phyloP scores from a whole-genome alignment of 53 echinoderm and acorn worm species.

The Astropecten irregularis region DNA sequence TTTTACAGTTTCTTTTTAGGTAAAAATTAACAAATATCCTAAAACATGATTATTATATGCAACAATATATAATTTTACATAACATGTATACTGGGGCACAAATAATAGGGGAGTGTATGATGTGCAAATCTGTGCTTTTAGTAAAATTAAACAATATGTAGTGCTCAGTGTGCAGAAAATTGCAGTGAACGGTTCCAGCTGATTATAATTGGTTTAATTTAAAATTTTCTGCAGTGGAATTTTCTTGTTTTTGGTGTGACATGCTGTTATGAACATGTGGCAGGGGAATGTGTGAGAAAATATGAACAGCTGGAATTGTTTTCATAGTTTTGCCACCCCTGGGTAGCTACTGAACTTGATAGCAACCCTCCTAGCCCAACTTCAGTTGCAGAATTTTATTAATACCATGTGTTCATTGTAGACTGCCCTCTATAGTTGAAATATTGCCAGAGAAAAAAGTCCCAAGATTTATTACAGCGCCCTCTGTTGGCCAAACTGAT shows the following conservation, averaged over 20 bases:
- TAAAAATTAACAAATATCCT: too few species aligned
- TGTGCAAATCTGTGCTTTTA: background rate
- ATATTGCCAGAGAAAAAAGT: background rate
- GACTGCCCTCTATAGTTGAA: slow-evolving; percentile 13
- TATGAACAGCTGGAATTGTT: background rate
- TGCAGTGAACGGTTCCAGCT: background rate
- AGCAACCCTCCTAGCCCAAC: background rate
- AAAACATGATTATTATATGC: too few species aligned
- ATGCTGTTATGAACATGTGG: background rate
- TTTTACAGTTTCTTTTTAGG: too few species aligned
- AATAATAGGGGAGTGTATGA: background rate
- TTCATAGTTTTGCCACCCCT: background rate
- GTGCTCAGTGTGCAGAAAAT: too few species aligned
- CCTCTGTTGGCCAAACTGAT: background rate
- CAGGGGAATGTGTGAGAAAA: background rate
- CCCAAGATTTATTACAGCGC: background rate
- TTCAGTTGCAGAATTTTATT: background rate
- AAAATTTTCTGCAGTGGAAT: background rate
- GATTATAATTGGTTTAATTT: background rate
- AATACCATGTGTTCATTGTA: background rate
- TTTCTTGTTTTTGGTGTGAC: background rate
- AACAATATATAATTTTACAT: background rate
- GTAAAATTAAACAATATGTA: too few species aligned
- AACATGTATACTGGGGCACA: background rate
- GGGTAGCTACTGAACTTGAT: background rate